These are phyloP conservation scores for Watsonalla cultraria DNA, from an alignment of 2,888 invertebrate species.

Conservation along the genomic window DNA sequence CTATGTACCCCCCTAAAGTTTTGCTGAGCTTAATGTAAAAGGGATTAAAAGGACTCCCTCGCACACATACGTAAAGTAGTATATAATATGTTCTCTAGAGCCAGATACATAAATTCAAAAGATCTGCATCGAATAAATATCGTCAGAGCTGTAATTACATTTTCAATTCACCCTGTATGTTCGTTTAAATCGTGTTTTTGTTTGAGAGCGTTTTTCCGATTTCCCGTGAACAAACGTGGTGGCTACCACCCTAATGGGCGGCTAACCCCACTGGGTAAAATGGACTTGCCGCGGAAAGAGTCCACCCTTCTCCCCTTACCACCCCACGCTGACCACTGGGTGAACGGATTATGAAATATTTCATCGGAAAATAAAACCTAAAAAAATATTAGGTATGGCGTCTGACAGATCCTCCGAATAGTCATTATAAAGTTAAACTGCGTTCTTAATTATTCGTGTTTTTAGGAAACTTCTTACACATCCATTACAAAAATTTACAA, in stretches of 20 bases:
- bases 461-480: too few relatives aligned
- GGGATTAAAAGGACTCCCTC: background rate
- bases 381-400: constrained; percentile 32
- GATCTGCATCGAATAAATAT: too few relatives aligned
- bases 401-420: constrained; percentile 26
- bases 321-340: constrained; percentile 55
- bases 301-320: constrained; percentile 27
- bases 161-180: constrained; percentile 63
- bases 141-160: constrained; percentile 55
- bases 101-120: too few relatives aligned
- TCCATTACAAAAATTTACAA: too few relatives aligned
- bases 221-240: constrained; percentile 58
- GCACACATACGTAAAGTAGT: constrained; percentile 17
- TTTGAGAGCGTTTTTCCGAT: constrained; percentile 53
- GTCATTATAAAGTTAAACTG: constrained; percentile 8
- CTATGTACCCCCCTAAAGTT: background rate
- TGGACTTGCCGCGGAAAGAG: constrained; percentile 48
- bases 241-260: constrained; percentile 31
- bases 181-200: constrained; percentile 54
- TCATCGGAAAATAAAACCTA: constrained; percentile 51
- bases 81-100: constrained; percentile 37
- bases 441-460: too few relatives aligned
- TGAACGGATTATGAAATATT: constrained; percentile 69
- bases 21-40: background rate
- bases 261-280: constrained; percentile 36